Evolutionary conservation across 2,888 invertebrate genomes (phyloP).

Genomic region (Scaptomyza reducta): DNA sequence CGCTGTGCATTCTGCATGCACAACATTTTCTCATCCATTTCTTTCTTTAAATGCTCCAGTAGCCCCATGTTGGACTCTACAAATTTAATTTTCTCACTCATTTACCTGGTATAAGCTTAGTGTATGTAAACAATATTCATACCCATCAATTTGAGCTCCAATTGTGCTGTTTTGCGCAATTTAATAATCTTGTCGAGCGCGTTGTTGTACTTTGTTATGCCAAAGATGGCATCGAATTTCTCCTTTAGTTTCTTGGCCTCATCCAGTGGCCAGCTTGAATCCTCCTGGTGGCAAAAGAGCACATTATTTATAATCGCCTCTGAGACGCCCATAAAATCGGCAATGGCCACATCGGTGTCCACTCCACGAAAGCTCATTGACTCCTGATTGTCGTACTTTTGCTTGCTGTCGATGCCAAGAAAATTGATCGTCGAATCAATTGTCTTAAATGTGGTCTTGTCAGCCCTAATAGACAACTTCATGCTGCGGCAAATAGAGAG

Average conservation of each 20-base stretch:
- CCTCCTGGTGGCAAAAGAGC: conserved; percentile 99
- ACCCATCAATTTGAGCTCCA: conserved; percentile 86
- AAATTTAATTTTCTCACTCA: neutral
- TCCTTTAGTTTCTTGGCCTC: conserved; percentile 97
- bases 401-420: conserved; percentile 73
- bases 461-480: conserved; percentile 86
- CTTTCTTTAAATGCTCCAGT: conserved; percentile 86
- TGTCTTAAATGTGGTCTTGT: conserved; percentile 87
- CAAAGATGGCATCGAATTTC: conserved; percentile 99
- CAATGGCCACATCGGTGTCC: conserved; percentile 90
- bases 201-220: conserved; percentile 95
- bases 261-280: conserved; percentile 97
- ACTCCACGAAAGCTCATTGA: conserved; percentile 88
- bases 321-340: conserved; percentile 91
- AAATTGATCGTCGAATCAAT: conserved; percentile 88
- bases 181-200: conserved; percentile 91
- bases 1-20: conserved; percentile 86
- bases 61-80: conserved; percentile 85
- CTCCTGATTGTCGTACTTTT: conserved; percentile 77
- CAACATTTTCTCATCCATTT: conserved; percentile 87
- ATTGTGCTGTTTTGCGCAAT: conserved; percentile 87
- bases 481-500: conserved; percentile 89
- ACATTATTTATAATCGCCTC: conserved; percentile 97
- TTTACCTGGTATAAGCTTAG: neutral
- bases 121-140: conserved; percentile 43